phyloP scores from a whole-genome alignment of 2,113 vertebrate genomes.

The Spheniscus mendiculus region DNA sequence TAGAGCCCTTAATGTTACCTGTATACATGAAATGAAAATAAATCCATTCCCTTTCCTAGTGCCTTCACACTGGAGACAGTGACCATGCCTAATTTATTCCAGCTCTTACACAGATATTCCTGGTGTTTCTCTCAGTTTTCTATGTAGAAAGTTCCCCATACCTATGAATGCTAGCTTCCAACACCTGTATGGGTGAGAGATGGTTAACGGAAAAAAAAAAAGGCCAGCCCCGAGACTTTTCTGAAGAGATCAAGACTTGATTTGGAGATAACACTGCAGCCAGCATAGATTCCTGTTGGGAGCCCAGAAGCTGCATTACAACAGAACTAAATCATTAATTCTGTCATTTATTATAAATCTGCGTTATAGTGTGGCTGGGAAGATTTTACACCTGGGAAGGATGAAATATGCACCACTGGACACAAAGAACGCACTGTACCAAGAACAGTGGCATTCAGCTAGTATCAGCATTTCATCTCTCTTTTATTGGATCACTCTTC shows the following conservation, averaged over 20 bases:
- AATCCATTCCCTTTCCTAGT: background rate
- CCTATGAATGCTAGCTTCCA: background rate
- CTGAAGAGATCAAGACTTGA: background rate
- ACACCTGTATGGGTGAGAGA: background rate
- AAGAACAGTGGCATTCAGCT: slow-evolving; percentile 24
- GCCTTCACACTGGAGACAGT: background rate
- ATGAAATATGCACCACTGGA: slow-evolving; percentile 45
- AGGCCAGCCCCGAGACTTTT: background rate
- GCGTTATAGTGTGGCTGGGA: background rate
- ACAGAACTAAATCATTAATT: background rate
- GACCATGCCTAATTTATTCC: background rate
- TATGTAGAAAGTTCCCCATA: background rate
- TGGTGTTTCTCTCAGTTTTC: background rate
- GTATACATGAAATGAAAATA: background rate
- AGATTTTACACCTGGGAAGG: slow-evolving; percentile 49
- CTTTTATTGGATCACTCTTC: slow-evolving; percentile 30
- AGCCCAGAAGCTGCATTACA: slow-evolving; percentile 23
- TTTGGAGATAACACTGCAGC: background rate
- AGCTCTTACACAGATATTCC: background rate
- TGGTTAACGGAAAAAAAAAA: background rate
- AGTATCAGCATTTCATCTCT: slow-evolving; percentile 39
- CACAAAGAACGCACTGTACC: background rate
- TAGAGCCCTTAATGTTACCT: background rate
- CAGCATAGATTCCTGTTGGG: background rate
- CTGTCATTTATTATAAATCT: slow-evolving; percentile 29